Conservation (phyloP, 2,888 invertebrate genomes). For the Drosophila meridiana region DNA sequence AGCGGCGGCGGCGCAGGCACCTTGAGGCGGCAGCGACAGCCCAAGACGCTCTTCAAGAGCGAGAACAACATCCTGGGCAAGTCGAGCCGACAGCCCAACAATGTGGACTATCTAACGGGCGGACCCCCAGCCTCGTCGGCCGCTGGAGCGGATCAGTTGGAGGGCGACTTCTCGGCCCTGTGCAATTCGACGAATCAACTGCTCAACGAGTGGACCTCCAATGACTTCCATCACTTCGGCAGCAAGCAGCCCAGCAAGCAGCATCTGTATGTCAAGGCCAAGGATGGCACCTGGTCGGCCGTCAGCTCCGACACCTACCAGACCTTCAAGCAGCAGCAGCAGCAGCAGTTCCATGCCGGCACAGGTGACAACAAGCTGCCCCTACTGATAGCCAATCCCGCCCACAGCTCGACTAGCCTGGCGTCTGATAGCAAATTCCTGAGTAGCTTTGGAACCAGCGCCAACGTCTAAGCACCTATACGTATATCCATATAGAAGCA, state of each 20-base stretch:
- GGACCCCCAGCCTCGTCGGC: slow-evolving; percentile 30
- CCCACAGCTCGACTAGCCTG: slow-evolving; percentile 70
- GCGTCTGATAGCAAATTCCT: slow-evolving; percentile 84
- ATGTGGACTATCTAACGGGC: slow-evolving; percentile 79
- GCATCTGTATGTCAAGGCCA: slow-evolving; percentile 84
- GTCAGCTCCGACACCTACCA: slow-evolving; percentile 84
- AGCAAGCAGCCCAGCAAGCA: slow-evolving; percentile 84
- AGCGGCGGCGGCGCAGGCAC: slow-evolving; percentile 83
- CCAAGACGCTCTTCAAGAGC: slow-evolving; percentile 84
- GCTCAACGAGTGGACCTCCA: slow-evolving; percentile 83
- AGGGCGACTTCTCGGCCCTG: slow-evolving; percentile 73
- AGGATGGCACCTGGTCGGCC: slow-evolving; percentile 85
- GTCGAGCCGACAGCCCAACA: slow-evolving; percentile 27
- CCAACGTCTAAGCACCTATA: slow-evolving; percentile 80
- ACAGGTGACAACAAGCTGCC: slow-evolving; percentile 76
- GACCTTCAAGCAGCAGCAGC: slow-evolving; percentile 79
- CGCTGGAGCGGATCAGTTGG: slow-evolving; percentile 42
- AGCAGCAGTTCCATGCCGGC: slow-evolving; percentile 67
- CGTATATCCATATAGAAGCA: not conserved
- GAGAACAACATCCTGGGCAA: slow-evolving; percentile 83
- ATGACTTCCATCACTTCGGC: slow-evolving; percentile 81
- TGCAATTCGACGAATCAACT: slow-evolving; percentile 83
- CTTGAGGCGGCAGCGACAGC: slow-evolving; percentile 83
- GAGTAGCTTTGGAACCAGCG: slow-evolving; percentile 84
- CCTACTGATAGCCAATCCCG: slow-evolving; percentile 39